Evolutionary conservation across 2,797 vertebrate species (phyloP).

Genomic region (Chiroxiphia lanceolata): DNA sequence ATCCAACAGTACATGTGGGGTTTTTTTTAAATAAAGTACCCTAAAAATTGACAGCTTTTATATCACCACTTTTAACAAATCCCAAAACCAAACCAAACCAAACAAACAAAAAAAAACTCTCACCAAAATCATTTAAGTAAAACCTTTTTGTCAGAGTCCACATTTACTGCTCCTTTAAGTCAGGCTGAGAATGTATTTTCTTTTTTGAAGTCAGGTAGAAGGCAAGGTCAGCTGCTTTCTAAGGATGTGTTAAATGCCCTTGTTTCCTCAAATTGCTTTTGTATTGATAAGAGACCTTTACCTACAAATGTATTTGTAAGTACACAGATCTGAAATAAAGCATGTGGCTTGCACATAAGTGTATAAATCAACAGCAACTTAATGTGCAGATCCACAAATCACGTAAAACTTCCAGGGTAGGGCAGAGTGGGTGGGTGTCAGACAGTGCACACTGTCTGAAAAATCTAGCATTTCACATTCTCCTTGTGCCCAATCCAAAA

Average conservation of each 20-base stretch:
- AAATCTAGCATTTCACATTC: neutral
- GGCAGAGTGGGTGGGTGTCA: neutral
- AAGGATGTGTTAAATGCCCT: neutral
- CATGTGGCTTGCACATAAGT: neutral
- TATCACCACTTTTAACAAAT: no score
- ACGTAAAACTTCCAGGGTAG: neutral
- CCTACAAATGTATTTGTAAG: neutral
- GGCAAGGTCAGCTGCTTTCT: slow-evolving; percentile 26
- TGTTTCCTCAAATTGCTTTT: neutral
- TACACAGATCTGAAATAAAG: neutral
- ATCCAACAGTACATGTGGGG: neutral
- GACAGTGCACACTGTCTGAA: neutral
- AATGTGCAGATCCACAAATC: neutral
- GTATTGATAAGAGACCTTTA: neutral
- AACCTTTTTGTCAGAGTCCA: neutral
- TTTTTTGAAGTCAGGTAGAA: slow-evolving; percentile 5
- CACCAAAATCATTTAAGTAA: neutral
- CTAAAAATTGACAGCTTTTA: neutral
- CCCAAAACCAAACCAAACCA: neutral
- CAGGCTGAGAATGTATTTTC: neutral
- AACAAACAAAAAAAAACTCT: neutral
- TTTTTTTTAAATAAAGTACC: neutral
- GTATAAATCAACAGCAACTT: neutral
- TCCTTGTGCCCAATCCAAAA: neutral
- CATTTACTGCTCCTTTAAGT: neutral